These are phyloP conservation scores for Atherinomorus stipes DNA, from an alignment of 2,113 vertebrate species.

Conservation along the genomic window DNA sequence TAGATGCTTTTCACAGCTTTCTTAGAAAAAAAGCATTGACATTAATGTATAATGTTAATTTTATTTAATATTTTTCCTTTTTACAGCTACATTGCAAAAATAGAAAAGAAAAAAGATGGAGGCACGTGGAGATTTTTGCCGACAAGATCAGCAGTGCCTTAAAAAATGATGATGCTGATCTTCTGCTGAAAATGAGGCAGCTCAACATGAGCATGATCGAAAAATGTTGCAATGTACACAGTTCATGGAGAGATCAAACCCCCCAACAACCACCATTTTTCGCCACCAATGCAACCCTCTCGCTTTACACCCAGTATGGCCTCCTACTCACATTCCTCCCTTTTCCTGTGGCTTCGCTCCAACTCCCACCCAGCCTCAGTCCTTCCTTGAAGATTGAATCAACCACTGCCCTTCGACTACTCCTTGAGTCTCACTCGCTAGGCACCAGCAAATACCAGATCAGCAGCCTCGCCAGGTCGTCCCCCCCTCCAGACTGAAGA, in stretches of 20 bases:
- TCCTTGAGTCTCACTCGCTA: neutral
- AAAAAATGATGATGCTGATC: neutral
- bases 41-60: neutral
- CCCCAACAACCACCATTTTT: neutral
- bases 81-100: neutral
- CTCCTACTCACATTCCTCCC: neutral
- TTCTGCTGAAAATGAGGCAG: neutral
- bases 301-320: neutral
- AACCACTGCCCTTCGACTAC: neutral
- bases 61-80: too few species aligned
- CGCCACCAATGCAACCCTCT: neutral
- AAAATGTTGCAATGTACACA: neutral
- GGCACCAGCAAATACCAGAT: neutral
- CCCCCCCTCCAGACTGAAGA: neutral
- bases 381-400: constrained; percentile 1
- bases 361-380: neutral
- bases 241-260: neutral
- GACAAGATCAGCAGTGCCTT: neutral
- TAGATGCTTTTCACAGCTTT: too few species aligned
- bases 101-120: neutral
- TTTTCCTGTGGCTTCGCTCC: neutral
- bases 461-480: neutral
- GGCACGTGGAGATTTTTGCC: neutral
- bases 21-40: neutral
- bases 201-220: neutral